Conservation (phyloP, 2,888 invertebrate species). For the Diaprepes abbreviatus region DNA sequence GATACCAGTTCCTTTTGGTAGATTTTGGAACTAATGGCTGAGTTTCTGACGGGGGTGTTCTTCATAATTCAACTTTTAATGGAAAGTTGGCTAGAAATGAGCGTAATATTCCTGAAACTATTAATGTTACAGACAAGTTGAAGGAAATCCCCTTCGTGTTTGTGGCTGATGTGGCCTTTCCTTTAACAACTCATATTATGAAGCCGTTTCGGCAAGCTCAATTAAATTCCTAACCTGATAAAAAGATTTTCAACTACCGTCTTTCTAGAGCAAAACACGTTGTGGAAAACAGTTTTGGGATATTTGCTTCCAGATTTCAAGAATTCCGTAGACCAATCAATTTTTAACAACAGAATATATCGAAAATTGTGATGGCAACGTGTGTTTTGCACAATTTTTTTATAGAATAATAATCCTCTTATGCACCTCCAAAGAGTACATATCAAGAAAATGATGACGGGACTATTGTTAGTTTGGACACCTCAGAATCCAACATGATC, state of each 20-base stretch:
- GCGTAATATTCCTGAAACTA: constrained; percentile 7
- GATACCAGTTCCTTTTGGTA: background rate
- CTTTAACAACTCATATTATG: constrained; percentile 7
- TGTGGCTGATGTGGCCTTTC: constrained; percentile 26
- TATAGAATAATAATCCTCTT: no score
- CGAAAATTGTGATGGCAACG: constrained; percentile 1
- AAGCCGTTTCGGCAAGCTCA: constrained; percentile 26
- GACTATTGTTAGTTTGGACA: no score
- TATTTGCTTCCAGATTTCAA: no score
- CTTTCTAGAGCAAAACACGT: no score
- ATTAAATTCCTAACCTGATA: no score
- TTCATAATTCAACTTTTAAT: constrained; percentile 21
- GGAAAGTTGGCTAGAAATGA: background rate
- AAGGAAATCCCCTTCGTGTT: constrained; percentile 17
- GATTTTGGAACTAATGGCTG: constrained; percentile 11
- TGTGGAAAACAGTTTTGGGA: no score
- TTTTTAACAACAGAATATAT: constrained; percentile 14
- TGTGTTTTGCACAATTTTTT: no score
- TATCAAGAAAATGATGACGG: no score
- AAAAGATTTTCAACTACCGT: no score
- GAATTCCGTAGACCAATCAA: constrained; percentile 16
- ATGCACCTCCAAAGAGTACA: no score
- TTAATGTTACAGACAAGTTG: no score
- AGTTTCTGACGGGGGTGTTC: constrained; percentile 20
- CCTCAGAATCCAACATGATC: no score